A percentile compares a stretch with the other conserved stretches of the same genome.
Evolutionary conservation across 2,113 vertebrate genomes (phyloP).

Genomic region (Hyperoodon ampullatus): DNA sequence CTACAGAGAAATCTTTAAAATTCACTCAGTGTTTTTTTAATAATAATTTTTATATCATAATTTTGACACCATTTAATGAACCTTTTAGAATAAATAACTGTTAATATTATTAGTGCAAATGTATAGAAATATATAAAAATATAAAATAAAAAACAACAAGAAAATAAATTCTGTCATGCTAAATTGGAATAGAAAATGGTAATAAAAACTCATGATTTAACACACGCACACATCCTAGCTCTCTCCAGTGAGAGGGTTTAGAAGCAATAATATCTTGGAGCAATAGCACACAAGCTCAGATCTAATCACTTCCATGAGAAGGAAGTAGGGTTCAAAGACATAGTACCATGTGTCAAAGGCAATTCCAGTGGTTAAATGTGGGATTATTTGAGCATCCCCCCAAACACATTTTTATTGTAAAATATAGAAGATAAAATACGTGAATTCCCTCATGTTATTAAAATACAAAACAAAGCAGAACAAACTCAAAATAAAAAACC

Average conservation of each 20-base stretch:
- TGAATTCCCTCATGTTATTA: not conserved
- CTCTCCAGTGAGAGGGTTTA: not conserved
- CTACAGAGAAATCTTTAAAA: not conserved
- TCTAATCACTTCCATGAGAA: not conserved
- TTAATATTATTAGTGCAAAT: conserved; percentile 6
- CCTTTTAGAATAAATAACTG: conserved; percentile 15
- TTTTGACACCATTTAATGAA: not conserved
- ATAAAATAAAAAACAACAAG: not conserved
- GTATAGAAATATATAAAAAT: not conserved
- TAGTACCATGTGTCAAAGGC: too few relatives aligned
- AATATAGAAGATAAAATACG: not conserved
- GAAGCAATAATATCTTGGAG: too few relatives aligned
- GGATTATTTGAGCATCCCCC: not conserved
- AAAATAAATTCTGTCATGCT: not conserved
- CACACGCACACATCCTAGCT: not conserved
- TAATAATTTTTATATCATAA: not conserved
- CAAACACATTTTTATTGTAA: not conserved
- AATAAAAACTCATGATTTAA: not conserved
- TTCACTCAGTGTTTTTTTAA: not conserved
- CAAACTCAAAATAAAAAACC: too few relatives aligned
- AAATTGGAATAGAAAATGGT: not conserved
- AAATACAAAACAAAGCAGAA: not conserved
- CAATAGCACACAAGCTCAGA: accelerated
- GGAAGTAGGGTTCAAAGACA: not conserved
- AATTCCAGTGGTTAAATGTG: not conserved